A percentile compares a stretch with the other conserved stretches of the same genome.
phyloP scores from a whole-genome alignment of 2,113 vertebrate species.

The Amia ocellicauda region DNA sequence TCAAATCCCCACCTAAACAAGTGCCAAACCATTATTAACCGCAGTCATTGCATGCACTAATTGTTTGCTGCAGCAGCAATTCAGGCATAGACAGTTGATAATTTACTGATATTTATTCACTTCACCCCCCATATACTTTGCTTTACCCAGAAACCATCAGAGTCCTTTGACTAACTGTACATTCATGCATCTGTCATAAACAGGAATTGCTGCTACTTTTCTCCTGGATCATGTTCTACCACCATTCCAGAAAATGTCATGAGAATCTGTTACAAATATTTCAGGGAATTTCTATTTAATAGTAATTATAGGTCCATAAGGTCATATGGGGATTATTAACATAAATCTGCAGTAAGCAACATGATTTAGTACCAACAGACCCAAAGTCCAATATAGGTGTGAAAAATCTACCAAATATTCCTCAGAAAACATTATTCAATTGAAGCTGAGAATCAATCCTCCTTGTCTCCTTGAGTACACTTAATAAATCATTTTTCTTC shows the following conservation, averaged over 20 bases:
- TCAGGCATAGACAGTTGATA: conserved; percentile 49
- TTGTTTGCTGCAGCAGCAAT: conserved; percentile 45
- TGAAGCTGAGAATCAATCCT: too few relatives aligned
- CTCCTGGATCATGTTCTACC: not conserved
- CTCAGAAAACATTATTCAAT: too few relatives aligned
- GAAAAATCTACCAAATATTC: too few relatives aligned
- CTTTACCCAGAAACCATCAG: conserved; percentile 17
- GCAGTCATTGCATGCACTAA: not conserved
- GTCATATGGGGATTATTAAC: not conserved
- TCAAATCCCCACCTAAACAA: not conserved
- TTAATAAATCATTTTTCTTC: too few relatives aligned
- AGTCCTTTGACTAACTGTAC: conserved; percentile 25
- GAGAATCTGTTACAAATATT: conserved; percentile 26
- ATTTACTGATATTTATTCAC: conserved; percentile 54
- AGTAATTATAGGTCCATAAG: too few relatives aligned
- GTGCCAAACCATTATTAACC: not conserved
- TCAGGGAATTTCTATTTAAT: too few relatives aligned
- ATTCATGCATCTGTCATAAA: conserved; percentile 26
- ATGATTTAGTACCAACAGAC: conserved; percentile 19
- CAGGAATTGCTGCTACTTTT: conserved; percentile 35
- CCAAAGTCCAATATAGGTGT: too few relatives aligned
- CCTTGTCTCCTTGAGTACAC: too few relatives aligned
- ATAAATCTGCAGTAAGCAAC: conserved; percentile 19
- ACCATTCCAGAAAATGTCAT: conserved; percentile 34
- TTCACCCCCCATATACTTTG: conserved; percentile 37